Conservation (phyloP, 2,888 invertebrate species). For the Tetragnatha montana region DNA sequence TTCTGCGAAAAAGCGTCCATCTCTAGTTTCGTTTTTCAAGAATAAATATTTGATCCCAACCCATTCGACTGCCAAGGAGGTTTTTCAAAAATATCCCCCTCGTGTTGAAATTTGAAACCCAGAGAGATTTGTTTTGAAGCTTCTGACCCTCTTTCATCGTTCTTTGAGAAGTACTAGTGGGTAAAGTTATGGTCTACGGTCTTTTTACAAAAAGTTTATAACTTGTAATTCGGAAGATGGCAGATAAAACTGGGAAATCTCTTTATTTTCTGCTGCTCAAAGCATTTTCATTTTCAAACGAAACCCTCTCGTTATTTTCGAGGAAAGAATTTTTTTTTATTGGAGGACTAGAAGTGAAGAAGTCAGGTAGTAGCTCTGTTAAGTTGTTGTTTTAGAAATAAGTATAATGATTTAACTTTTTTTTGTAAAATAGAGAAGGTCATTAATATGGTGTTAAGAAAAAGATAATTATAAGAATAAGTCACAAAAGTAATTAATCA, state of each 20-base stretch:
- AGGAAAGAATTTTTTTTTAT: background rate
- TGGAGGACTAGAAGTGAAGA: too few relatives aligned
- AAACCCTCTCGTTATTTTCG: background rate
- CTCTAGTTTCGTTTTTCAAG: conserved; percentile 12
- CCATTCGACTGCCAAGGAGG: background rate
- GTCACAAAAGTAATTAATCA: too few relatives aligned
- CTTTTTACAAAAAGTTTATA: background rate
- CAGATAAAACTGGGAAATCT: background rate
- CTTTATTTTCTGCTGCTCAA: background rate
- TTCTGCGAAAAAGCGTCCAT: background rate
- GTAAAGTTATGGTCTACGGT: background rate
- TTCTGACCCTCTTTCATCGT: background rate
- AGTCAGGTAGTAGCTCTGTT: too few relatives aligned
- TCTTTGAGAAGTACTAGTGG: background rate
- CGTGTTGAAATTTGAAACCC: conserved; percentile 19
- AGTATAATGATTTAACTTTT: too few relatives aligned
- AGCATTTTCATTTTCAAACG: background rate
- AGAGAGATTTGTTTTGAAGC: background rate
- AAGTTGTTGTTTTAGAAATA: too few relatives aligned
- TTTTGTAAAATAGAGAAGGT: too few relatives aligned
- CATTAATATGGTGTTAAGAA: too few relatives aligned
- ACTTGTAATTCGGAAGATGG: background rate
- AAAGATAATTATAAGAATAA: too few relatives aligned
- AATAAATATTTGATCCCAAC: conserved; percentile 39
- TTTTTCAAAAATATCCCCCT: conserved; percentile 9